Evolutionary conservation across 2,113 vertebrate species (phyloP), one percentile per base, ranked within the genome.

Genomic region (Shinisaurus crocodilurus): DNA sequence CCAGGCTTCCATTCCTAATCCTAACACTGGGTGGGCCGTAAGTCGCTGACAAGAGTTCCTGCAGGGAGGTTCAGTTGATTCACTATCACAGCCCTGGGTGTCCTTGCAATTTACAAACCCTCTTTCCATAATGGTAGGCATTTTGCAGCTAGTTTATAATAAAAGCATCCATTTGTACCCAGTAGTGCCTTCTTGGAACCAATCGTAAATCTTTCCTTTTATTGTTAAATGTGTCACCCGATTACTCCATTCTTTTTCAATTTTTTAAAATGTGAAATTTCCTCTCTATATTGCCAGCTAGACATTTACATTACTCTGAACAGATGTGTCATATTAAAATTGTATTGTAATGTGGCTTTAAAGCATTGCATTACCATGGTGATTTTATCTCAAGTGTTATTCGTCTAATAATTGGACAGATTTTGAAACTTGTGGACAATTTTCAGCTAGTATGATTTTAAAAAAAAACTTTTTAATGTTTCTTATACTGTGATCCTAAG

Each of bases 251-350:
- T 91, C 70, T 82, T 87, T 81, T 74, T 85, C 32, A 43, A 60
- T 85, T 63, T 74, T 90, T 89, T 90, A 92, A 81, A 79, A 92
- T 89, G 25, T 18, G 87, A 88, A 91, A 92, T 91, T 50, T 86
- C 87, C 50, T 87, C 85, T 37, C 81, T 82, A 63, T 43, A 27
- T 91, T 70, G 67, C 85, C 8, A 75, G 82, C 82, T 90, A 85
- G 50, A 88, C 18, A 90, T 92, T n/a, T 87, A 57, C 60, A 40
- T 91, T 90, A 79, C 60, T 92, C 65, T 85, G 48, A 89, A 76
- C 87, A 89, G 65, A 85, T 81, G 16, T 77, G 88, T 90, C 57
- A 40, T 57, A 82, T 34, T 89, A 90, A 95, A 86, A 92, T 77
- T 75, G 16, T 88, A 25, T 43, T 81, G 18, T 75, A 40, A 88